Base-by-base conservation (phyloP, 2,113 vertebrate species). In the Amblyopsis rosae region DNA sequence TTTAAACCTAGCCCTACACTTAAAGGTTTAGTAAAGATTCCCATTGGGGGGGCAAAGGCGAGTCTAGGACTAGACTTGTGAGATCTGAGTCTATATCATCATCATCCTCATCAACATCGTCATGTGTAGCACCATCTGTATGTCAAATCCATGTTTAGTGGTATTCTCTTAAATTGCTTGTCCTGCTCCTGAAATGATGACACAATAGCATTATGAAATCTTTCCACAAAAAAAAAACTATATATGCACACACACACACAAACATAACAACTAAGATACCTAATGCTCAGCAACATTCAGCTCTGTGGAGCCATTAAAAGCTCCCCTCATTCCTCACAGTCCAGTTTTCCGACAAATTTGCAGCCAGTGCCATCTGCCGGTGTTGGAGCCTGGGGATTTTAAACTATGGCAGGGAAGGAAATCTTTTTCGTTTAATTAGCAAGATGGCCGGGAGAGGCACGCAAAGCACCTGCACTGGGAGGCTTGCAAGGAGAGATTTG, bases 381-480 rank as follows among this genome's bases (percentile, higher is more conserved):
- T 5, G 63, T 67, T 64, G 74, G 63, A 9, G 69, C 67, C 15
- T n/a, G 4, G 72, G 73, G 87, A 79, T 65, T 73, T 26, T 62
- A 68, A n/a, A 76, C 19, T 32, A 68, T 80, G 68, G 77, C 74
- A 47, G 75, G 85, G 80, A 79, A 71, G 67, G 65, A 80, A 83
- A 84, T 73, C 65, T 81, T 86, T 26, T 82, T 81, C 65, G 65
- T 90, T 88, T 89, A 85, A 90, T 91, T 88, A 89, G 77, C 69
- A n/a, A 70, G 79, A 80, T 76, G 72, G 69, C 81, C 61, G 63
- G 65, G 54, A 33, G 72, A 3, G 59, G 67, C 50, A 4, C 58
- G 35, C 35, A 5, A 13, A 13, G 69, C 76, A 79, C 81, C 71
- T 81, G 75, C 73, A 55, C 59, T 16, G 57, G 3, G 67, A 58